phyloP scores from a whole-genome alignment of 2,113 vertebrate genomes.

The Cynoglossus semilaevis region DNA sequence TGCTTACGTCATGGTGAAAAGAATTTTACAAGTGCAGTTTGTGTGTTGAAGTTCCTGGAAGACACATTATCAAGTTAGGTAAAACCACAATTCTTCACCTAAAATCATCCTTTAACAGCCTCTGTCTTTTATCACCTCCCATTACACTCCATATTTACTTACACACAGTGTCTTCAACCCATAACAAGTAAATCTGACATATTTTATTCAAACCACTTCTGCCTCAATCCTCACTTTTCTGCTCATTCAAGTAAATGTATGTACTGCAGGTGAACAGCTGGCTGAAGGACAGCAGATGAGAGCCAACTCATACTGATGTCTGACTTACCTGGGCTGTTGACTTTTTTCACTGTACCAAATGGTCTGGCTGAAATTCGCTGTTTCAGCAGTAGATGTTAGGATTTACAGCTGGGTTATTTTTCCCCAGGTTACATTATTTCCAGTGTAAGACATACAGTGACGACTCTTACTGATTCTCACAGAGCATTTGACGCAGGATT shows the following conservation, averaged over 20 bases:
- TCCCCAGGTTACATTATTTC: constrained; percentile 21
- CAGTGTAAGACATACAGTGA: constrained; percentile 31
- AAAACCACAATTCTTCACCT: constrained; percentile 12
- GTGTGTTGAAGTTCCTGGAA: constrained; percentile 44
- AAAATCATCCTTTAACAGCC: constrained; percentile 37
- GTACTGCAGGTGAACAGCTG: too few relatives aligned
- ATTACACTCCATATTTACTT: neutral
- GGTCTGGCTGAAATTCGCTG: neutral
- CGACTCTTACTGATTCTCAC: constrained; percentile 6
- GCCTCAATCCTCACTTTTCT: constrained; percentile 21
- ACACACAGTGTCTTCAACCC: neutral
- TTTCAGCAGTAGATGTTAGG: constrained; percentile 18
- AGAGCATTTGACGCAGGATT: constrained; percentile 12
- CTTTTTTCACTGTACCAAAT: neutral
- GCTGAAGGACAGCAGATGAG: constrained; percentile 7
- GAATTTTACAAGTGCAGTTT: constrained; percentile 23
- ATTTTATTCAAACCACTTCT: constrained; percentile 15
- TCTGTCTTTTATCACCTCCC: constrained; percentile 40
- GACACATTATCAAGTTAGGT: constrained; percentile 39
- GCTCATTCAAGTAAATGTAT: too few relatives aligned
- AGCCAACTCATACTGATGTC: neutral
- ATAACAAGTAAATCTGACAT: neutral
- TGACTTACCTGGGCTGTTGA: neutral
- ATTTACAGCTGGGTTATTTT: neutral
- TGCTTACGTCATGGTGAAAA: too few relatives aligned